Evolutionary conservation across 2,113 vertebrate genomes (phyloP), one percentile per base, ranked within the genome.

Genomic region (Cairina moschata): DNA sequence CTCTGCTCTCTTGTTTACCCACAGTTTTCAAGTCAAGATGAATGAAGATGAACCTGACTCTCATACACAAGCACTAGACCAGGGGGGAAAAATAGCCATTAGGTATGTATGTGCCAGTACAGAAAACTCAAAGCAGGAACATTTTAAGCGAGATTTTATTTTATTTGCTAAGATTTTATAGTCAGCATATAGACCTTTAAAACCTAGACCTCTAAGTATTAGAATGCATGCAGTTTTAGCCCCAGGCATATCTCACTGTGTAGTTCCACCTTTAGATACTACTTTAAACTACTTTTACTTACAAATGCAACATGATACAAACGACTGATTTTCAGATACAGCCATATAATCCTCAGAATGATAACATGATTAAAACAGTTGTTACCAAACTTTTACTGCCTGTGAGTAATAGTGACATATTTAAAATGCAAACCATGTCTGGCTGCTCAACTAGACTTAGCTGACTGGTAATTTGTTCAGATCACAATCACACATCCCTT

Each of bases 361-460:
- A 96, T 65, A 91, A 97, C 78, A 91, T 46, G 32, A 95, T 78
- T 85, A 56, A 90, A 90, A 82, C 32, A 65, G 73, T 72, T 90
- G 84, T 77, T 88, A 59, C 48, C 81, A 89, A 96, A 96, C 60
- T 93, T 93, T 65, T 65, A 86, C 79, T 36, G 36, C 36, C 84
- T 84, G 46, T 92, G 86, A 93, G 69, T 92, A 95, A 83, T 29
- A 84, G 71, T 13, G 59, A 80, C 74, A 58, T 48, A 83, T 68
- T 81, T 88, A 68, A 96, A 95, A 96, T 71, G 72, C 85, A 96
- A 91, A 66, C 68, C 63, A 93, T 12, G 21, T 15, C 76, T 71
- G 83, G 74, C 56, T 95, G 40, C 63, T 91, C 90, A 94, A 58
- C 93, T 77, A 76, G 94, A 95, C 74, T 79, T 63, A 94, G 71